Evolutionary conservation across 2,888 invertebrate genomes (phyloP).

Genomic region (Drosophila imparisetae): DNA sequence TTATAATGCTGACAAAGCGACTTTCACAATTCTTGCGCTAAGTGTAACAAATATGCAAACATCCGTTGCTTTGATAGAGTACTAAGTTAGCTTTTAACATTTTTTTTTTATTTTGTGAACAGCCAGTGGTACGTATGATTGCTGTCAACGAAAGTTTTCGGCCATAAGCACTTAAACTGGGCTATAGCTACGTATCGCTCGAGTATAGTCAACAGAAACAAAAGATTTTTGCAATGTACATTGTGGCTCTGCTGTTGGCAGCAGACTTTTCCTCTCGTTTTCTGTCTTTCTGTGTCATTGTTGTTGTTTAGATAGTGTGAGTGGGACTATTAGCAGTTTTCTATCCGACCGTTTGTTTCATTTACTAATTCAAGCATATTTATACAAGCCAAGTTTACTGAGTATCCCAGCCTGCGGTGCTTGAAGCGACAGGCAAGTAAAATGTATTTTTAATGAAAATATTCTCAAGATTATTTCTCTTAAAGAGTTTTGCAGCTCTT

Average conservation of each 20-base stretch:
- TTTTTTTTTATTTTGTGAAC: constrained; percentile 6
- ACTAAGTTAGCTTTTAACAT: constrained; percentile 24
- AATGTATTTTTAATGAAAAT: constrained; percentile 1
- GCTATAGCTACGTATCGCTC: constrained; percentile 28
- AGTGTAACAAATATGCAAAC: constrained; percentile 44
- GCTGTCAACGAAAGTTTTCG: constrained; percentile 53
- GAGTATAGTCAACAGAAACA: constrained; percentile 41
- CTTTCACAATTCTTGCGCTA: constrained; percentile 44
- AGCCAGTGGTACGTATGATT: constrained; percentile 1
- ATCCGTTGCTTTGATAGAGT: background rate
- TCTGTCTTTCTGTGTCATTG: constrained; percentile 15
- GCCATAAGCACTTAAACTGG: constrained; percentile 52
- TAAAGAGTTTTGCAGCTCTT: constrained; percentile 4
- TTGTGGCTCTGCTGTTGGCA: constrained; percentile 26
- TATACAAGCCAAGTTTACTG: constrained; percentile 41
- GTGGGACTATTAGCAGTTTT: constrained; percentile 59
- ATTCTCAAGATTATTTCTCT: constrained; percentile 1
- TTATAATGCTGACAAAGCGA: constrained; percentile 54
- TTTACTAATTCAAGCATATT: constrained; percentile 51
- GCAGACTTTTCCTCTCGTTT: constrained; percentile 4
- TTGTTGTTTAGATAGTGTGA: constrained; percentile 43
- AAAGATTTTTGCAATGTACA: constrained; percentile 47
- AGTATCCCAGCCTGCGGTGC: constrained; percentile 19
- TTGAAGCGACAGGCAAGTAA: background rate
- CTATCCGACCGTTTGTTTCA: constrained; percentile 49